Evolutionary conservation across 1,140 invertebrate genomes (phyloP).

Genomic region (Drosophila virilis): DNA sequence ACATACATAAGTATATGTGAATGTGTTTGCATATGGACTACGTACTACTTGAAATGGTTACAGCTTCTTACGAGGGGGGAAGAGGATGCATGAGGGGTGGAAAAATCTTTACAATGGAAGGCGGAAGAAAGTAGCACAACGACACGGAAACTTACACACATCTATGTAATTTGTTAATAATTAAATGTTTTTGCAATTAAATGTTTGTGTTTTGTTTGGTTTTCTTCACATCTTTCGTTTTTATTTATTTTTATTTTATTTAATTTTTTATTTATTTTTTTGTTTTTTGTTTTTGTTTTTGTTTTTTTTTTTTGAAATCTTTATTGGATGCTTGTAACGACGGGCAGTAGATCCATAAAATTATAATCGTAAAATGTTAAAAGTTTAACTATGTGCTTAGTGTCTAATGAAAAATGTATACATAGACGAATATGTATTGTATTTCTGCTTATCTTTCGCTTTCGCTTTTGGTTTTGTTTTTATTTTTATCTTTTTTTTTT

Average conservation of each 20-base stretch:
- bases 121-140: slow-evolving; percentile 39
- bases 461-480: slow-evolving; percentile 52
- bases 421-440: slow-evolving; percentile 83
- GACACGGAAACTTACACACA: slow-evolving; percentile 70
- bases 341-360: slow-evolving; percentile 84
- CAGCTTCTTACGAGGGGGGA: slow-evolving; percentile 40
- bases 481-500: slow-evolving; percentile 12
- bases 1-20: slow-evolving; percentile 74
- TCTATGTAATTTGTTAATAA: slow-evolving; percentile 44
- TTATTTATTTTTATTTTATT: slow-evolving; percentile 17
- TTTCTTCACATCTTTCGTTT: slow-evolving; percentile 30
- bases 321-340: slow-evolving; percentile 84
- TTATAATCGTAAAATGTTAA: slow-evolving; percentile 84
- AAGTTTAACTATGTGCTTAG: slow-evolving; percentile 84
- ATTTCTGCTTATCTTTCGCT: slow-evolving; percentile 59
- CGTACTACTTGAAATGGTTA: slow-evolving; percentile 71
- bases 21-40: slow-evolving; percentile 78
- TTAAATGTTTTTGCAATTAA: slow-evolving; percentile 34
- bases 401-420: slow-evolving; percentile 84
- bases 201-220: slow-evolving; percentile 32
- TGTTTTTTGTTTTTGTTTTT: slow-evolving; percentile 5
- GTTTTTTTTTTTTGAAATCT: slow-evolving; percentile 78
- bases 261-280: slow-evolving; percentile 20
- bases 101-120: slow-evolving; percentile 64
- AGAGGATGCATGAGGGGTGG: slow-evolving; percentile 3